Percentiles rank a stretch among this genome's conserved stretches.
Conservation (phyloP, 2,113 vertebrate species). For the Edolisoma coerulescens region DNA sequence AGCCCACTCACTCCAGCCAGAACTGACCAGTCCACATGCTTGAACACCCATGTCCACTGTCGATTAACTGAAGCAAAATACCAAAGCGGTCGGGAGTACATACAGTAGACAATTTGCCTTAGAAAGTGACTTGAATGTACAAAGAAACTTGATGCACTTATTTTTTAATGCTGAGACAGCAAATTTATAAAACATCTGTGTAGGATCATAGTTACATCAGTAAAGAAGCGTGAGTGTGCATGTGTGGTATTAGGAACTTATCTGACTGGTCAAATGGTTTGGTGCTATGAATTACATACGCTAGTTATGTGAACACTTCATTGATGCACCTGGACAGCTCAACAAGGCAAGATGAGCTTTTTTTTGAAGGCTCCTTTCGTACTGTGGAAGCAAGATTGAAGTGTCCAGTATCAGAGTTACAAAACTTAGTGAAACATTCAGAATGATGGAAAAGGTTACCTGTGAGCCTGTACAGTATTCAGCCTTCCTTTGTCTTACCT, state of each 20-base stretch:
- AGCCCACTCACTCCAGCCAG: conserved; percentile 59
- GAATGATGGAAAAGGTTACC: conserved; percentile 52
- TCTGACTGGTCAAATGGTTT: conserved; percentile 64
- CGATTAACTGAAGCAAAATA: conserved; percentile 78
- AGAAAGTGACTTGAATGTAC: conserved; percentile 94
- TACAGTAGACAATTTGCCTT: conserved; percentile 86
- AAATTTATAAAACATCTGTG: conserved; percentile 75
- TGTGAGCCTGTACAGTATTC: conserved; percentile 68
- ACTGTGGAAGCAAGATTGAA: conserved; percentile 56
- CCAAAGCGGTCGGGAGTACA: conserved; percentile 82
- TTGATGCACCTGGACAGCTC: conserved; percentile 37
- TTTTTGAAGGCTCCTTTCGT: conserved; percentile 33
- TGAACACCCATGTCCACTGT: conserved; percentile 70
- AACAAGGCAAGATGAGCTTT: conserved; percentile 26
- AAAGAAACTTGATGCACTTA: conserved; percentile 86
- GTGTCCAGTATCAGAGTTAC: conserved; percentile 64
- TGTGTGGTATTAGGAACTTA: conserved; percentile 50
- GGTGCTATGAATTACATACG: conserved; percentile 45
- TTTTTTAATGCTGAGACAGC: conserved; percentile 77
- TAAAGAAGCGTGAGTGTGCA: conserved; percentile 63
- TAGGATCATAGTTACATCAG: conserved; percentile 72
- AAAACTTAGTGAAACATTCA: conserved; percentile 41
- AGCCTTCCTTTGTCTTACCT: conserved; percentile 67
- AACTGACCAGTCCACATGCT: conserved; percentile 71
- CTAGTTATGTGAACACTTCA: background rate